phyloP scores from a whole-genome alignment of 2,113 vertebrate species.

The Hippoglossus stenolepis region DNA sequence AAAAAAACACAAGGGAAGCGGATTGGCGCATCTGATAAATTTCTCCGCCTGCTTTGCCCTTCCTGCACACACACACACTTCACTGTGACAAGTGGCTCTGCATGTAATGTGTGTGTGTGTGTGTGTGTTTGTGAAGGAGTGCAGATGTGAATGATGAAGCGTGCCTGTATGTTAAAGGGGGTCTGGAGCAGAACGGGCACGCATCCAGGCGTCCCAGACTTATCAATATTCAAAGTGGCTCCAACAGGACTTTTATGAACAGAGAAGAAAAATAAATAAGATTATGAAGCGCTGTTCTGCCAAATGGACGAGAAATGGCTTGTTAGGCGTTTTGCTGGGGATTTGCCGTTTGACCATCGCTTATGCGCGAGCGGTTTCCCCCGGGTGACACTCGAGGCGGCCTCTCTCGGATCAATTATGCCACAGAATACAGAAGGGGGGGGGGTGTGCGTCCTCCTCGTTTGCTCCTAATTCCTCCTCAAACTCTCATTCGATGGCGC shows the following conservation, averaged over 20 bases:
- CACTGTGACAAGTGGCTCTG: constrained; percentile 41
- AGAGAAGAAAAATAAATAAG: constrained; percentile 25
- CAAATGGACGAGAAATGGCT: constrained; percentile 55
- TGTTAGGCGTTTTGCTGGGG: constrained; percentile 41
- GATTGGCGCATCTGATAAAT: constrained; percentile 67
- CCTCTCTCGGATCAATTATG: constrained; percentile 64
- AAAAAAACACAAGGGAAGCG: constrained; percentile 39
- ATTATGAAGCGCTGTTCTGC: constrained; percentile 46
- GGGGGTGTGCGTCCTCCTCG: constrained; percentile 38
- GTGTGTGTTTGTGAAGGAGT: constrained; percentile 25
- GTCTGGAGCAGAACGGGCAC: constrained; percentile 30
- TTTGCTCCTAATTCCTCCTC: constrained; percentile 69
- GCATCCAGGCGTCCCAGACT: constrained; percentile 21
- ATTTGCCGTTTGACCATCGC: constrained; percentile 54
- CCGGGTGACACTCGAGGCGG: constrained; percentile 51
- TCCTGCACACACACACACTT: constrained; percentile 33
- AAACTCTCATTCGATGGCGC: constrained; percentile 41
- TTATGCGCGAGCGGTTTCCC: constrained; percentile 6
- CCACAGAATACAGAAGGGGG: not conserved
- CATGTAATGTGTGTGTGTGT: constrained; percentile 31
- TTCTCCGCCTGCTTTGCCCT: constrained; percentile 22
- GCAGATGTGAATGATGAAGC: constrained; percentile 53
- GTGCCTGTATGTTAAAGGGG: constrained; percentile 44
- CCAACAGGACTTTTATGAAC: constrained; percentile 43
- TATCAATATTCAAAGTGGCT: constrained; percentile 58